phyloP scores from a whole-genome alignment of 1,140 invertebrate species.

The Calliopsis andreniformis region DNA sequence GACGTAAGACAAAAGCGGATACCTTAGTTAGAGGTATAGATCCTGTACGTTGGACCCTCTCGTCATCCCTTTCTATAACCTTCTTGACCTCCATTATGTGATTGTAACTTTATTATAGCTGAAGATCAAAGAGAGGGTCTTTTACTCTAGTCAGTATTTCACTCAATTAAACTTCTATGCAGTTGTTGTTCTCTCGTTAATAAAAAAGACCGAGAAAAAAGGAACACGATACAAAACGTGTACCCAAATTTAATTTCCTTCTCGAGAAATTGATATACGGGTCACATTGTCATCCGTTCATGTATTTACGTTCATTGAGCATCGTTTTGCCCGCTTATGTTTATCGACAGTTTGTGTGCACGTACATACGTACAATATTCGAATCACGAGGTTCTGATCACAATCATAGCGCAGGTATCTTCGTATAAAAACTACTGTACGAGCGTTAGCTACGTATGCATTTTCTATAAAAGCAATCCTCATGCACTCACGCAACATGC shows the following conservation, averaged over 20 bases:
- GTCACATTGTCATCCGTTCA: slow-evolving; percentile 24
- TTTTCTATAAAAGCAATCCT: slow-evolving; percentile 55
- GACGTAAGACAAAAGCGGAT: background rate
- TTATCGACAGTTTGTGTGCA: slow-evolving; percentile 13
- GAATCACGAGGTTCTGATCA: background rate
- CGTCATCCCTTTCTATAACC: slow-evolving; percentile 5
- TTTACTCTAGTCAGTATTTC: slow-evolving; percentile 71
- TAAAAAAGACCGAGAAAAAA: slow-evolving; percentile 70
- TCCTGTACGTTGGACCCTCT: background rate
- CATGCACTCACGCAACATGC: slow-evolving; percentile 58
- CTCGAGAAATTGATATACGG: slow-evolving; percentile 23
- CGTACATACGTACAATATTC: background rate
- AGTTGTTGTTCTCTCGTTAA: slow-evolving; percentile 77
- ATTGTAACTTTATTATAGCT: slow-evolving; percentile 45
- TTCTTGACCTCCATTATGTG: slow-evolving; percentile 43
- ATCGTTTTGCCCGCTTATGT: slow-evolving; percentile 3
- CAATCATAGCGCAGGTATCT: slow-evolving; percentile 24
- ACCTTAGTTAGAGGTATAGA: background rate
- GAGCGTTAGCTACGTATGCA: slow-evolving; percentile 40
- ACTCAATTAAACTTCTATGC: slow-evolving; percentile 71
- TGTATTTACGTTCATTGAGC: slow-evolving; percentile 10
- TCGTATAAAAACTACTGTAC: slow-evolving; percentile 20
- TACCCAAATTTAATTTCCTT: slow-evolving; percentile 61
- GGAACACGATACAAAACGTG: slow-evolving; percentile 54
- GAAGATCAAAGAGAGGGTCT: slow-evolving; percentile 49